phyloP scores from a whole-genome alignment of 2,113 vertebrate genomes.

The Clarias batrachus region DNA sequence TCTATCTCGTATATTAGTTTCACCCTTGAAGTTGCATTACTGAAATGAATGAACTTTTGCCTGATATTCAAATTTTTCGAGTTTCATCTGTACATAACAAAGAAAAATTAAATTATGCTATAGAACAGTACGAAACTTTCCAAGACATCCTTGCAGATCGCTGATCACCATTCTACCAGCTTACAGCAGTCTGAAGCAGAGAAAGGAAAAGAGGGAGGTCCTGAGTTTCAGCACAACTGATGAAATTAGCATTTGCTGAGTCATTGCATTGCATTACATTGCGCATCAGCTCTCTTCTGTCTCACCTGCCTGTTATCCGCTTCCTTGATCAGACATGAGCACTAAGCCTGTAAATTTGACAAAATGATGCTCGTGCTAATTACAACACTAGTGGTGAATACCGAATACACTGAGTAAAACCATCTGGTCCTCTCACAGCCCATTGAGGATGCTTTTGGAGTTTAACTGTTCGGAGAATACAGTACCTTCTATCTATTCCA shows the following conservation, averaged over 20 bases:
- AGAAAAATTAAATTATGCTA: background rate
- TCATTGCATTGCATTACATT: conserved; percentile 43
- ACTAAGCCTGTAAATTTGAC: background rate
- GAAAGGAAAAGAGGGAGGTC: conserved; percentile 21
- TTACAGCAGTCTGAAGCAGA: background rate
- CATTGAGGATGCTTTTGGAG: background rate
- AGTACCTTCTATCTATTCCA: background rate
- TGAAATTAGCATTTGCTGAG: conserved; percentile 66
- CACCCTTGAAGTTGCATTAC: too few relatives aligned
- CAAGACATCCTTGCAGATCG: background rate
- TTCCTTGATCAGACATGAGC: conserved; percentile 30
- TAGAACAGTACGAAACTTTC: background rate
- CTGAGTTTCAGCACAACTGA: conserved; percentile 60
- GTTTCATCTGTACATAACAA: background rate
- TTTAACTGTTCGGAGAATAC: background rate
- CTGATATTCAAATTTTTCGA: too few relatives aligned
- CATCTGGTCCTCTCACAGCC: background rate
- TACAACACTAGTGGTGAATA: background rate
- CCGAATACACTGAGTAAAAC: background rate
- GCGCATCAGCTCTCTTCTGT: conserved; percentile 24
- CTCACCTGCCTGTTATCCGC: conserved; percentile 17
- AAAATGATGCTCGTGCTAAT: background rate
- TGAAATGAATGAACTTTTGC: too few relatives aligned
- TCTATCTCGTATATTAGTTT: too few relatives aligned
- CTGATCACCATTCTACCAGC: background rate